Conservation (phyloP, 1,140 invertebrate genomes). For the Drosophila persimilis region DNA sequence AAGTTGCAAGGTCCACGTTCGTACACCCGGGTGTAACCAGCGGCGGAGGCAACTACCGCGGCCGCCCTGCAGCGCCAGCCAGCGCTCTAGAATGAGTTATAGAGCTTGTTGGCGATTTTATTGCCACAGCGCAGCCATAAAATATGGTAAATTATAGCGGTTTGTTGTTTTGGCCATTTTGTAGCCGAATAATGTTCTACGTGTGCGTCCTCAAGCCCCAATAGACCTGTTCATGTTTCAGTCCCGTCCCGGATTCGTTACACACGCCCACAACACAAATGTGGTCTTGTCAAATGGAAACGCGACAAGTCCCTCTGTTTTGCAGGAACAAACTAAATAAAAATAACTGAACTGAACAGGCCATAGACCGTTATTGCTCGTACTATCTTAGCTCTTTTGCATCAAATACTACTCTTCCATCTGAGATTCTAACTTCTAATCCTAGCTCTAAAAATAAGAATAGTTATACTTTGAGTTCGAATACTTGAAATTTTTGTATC, state of each 20-base stretch:
- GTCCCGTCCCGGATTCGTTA: conserved; percentile 47
- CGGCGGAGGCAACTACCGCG: conserved; percentile 67
- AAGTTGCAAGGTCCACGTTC: conserved; percentile 46
- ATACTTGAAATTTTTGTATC: no score
- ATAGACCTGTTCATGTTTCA: conserved; percentile 66
- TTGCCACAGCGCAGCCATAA: conserved; percentile 83
- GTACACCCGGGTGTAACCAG: conserved; percentile 55
- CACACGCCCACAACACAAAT: conserved; percentile 53
- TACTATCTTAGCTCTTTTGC: no score
- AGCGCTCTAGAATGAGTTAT: conserved; percentile 82
- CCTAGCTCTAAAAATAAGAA: no score
- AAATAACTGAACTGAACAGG: not conserved
- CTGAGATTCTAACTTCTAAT: no score
- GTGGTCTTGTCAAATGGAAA: conserved; percentile 58
- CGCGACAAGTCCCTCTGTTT: conserved; percentile 55
- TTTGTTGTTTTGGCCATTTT: conserved; percentile 83
- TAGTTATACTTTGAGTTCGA: no score
- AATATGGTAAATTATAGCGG: conserved; percentile 83
- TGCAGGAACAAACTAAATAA: not conserved
- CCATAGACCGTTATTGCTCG: not conserved
- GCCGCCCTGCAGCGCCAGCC: conserved; percentile 55
- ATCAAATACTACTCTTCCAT: no score
- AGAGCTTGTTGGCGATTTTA: conserved; percentile 82
- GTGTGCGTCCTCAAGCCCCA: conserved; percentile 66
- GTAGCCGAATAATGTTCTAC: conserved; percentile 82